Percentiles rank a stretch among this genome's conserved stretches.
phyloP scores from a whole-genome alignment of 2,797 vertebrate species.

The Sciurus carolinensis region DNA sequence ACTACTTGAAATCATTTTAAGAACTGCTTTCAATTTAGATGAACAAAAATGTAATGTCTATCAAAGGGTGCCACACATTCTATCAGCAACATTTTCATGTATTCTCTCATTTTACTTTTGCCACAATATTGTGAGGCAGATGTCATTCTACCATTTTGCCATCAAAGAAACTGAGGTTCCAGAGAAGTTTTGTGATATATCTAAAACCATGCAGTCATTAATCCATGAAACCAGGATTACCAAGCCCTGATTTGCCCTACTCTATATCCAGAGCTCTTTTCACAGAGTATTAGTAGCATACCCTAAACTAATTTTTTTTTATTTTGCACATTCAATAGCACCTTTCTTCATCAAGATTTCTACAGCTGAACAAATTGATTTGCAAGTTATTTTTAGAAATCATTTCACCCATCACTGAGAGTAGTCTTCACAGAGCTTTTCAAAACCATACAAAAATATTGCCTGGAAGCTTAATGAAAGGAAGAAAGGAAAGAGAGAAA shows the following conservation, averaged over 20 bases:
- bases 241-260: background rate
- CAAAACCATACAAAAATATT: constrained; percentile 39
- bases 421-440: constrained; percentile 65
- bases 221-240: background rate
- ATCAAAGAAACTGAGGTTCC: background rate
- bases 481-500: background rate
- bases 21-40: constrained; percentile 42
- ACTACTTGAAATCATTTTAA: constrained; percentile 28
- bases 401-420: constrained; percentile 77
- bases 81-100: background rate
- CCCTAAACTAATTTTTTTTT: constrained; percentile 12
- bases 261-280: background rate
- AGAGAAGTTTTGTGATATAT: background rate
- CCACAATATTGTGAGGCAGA: background rate
- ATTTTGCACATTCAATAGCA: constrained; percentile 68
- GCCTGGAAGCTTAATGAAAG: constrained; percentile 67
- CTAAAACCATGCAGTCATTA: background rate
- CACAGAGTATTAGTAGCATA: background rate
- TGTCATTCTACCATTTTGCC: background rate
- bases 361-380: constrained; percentile 67
- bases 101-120: constrained; percentile 23
- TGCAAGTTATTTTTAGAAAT: constrained; percentile 68
- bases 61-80: background rate
- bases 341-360: constrained; percentile 75
- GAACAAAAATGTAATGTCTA: background rate